Evolutionary conservation across 2,797 vertebrate genomes (phyloP).

Genomic region (Myiotriccus ornatus): DNA sequence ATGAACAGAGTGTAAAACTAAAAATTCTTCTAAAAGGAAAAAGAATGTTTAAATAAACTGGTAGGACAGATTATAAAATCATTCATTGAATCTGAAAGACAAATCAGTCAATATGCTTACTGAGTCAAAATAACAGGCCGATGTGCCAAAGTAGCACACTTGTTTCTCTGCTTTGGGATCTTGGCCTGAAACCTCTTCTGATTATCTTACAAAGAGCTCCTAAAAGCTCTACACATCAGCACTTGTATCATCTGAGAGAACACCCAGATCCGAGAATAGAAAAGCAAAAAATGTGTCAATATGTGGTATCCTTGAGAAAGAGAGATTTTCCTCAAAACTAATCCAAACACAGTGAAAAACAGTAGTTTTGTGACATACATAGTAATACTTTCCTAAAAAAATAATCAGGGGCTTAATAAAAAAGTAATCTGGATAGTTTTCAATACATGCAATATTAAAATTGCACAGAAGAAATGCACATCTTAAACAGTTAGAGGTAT

Average conservation of each 20-base stretch:
- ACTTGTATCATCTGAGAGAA: background rate
- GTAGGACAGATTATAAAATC: background rate
- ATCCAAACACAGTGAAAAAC: background rate
- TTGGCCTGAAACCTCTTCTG: background rate
- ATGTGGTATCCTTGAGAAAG: background rate
- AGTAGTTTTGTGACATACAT: background rate
- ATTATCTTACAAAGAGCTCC: background rate
- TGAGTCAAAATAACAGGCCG: background rate
- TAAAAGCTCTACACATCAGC: background rate
- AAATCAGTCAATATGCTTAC: background rate
- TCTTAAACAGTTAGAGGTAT: background rate
- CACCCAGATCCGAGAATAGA: background rate
- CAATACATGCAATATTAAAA: background rate
- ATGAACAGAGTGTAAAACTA: background rate
- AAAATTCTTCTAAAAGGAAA: background rate
- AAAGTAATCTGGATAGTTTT: background rate
- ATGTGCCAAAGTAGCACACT: background rate
- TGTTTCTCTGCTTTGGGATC: background rate
- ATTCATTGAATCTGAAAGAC: background rate
- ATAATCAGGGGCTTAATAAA: background rate
- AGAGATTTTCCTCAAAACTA: background rate
- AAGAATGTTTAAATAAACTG: background rate
- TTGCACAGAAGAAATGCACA: background rate
- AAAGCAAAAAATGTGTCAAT: background rate
- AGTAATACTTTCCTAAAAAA: background rate